Conservation (phyloP, 2,797 vertebrate species). For the Platyrinchus mystaceus region DNA sequence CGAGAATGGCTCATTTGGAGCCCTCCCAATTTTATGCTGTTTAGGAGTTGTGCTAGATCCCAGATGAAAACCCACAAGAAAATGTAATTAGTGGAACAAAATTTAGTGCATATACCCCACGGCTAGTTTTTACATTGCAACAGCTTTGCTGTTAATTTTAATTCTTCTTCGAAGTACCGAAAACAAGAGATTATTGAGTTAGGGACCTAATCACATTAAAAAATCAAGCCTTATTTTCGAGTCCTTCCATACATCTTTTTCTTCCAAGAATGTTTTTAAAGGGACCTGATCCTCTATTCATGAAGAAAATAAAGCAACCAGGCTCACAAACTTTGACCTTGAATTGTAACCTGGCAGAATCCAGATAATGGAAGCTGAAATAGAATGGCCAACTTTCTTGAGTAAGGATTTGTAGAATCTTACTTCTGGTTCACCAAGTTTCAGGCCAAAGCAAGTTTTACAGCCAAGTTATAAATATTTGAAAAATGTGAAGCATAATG, state of each 20-base stretch:
- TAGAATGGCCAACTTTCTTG: not conserved
- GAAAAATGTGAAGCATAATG: slow-evolving; percentile 17
- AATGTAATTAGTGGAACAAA: slow-evolving; percentile 57
- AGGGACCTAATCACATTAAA: not conserved
- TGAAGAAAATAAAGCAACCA: not conserved
- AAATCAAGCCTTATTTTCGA: not conserved
- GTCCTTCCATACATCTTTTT: not conserved
- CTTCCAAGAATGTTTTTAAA: not conserved
- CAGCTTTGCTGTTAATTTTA: slow-evolving; percentile 14
- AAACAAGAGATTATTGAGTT: slow-evolving; percentile 32
- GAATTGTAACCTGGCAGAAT: not conserved
- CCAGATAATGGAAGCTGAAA: not conserved
- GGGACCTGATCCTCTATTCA: not conserved
- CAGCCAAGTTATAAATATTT: slow-evolving; percentile 19
- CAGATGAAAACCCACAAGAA: slow-evolving; percentile 39
- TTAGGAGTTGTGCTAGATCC: slow-evolving; percentile 24
- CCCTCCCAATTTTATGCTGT: not conserved
- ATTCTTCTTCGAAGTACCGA: not conserved
- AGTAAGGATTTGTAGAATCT: not conserved
- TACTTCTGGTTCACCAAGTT: not conserved
- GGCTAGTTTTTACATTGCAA: slow-evolving; percentile 30
- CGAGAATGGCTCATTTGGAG: slow-evolving; percentile 40
- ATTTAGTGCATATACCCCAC: not conserved
- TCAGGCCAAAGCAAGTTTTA: slow-evolving; percentile 11
- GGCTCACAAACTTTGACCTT: not conserved